Evolutionary conservation across 1,140 invertebrate genomes (phyloP), one percentile per base, ranked within the genome.

Genomic region (Mercenaria mercenaria): DNA sequence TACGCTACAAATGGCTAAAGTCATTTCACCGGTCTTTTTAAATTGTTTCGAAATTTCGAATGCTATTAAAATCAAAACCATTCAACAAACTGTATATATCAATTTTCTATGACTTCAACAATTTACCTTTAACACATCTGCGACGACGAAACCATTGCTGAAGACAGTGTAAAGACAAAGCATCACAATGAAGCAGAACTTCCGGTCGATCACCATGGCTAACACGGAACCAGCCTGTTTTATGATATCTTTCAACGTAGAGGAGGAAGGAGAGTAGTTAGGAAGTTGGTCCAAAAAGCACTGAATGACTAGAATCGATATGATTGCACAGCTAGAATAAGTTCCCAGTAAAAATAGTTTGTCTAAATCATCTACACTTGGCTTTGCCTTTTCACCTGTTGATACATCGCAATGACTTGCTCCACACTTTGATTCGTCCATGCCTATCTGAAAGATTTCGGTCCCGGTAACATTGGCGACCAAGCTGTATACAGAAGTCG

Each of bases 261-360:
- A 37, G n/a, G 32, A 11, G 1, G 26, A 8, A n/a, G 81, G 47
- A 10, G 47, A 59, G 34, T 69, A 82, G 20, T 41, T 47, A 1
- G 79, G 50, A 20, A 95, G 90, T 23, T 91, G 91, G 56, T 95
- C 94, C 61, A 95, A 76, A 29, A 89, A 91, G 47, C 91, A 92
- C 18, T 85, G 56, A 34, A 90, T 91, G 29, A 94, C 92, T 6
- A 91, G 23, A 50, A 95, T 87, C 39, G 92, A 91, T 0, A 91
- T 13, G 15, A 93, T 64, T 6, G 90, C 91, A 56, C 84, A 91
- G 6, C 72, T 81, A 29, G 92, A 72, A 84, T 92, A 95, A 18
- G 92, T 92, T 26, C 92, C 92, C 23, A 93, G 88, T 23, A 95
- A 82, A 20, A 94, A 90, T 56, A 91, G 93, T 56, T 92, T 91